Conservation (phyloP, 2,797 vertebrate genomes). For the Etheostoma perlongum region DNA sequence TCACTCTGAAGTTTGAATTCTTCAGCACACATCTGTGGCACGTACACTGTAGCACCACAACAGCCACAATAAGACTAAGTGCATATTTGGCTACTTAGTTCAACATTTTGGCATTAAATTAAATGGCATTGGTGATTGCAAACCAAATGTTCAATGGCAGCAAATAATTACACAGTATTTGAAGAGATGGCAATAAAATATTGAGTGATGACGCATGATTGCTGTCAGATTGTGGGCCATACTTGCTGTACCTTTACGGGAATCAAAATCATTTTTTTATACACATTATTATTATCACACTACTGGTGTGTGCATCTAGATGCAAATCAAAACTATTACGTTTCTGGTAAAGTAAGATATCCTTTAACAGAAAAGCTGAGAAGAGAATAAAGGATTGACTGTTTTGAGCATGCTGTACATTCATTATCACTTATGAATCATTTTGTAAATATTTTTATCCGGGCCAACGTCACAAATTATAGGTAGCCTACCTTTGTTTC, state of each 20-base stretch:
- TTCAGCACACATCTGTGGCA: background rate
- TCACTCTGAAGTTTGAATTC: background rate
- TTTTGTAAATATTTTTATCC: background rate
- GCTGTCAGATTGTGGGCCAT: background rate
- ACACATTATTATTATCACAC: background rate
- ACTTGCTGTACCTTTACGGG: background rate
- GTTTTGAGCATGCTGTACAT: background rate
- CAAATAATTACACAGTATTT: conserved; percentile 5
- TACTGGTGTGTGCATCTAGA: background rate
- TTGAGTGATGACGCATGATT: conserved; percentile 4
- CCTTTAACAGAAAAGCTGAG: background rate
- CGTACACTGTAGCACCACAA: background rate
- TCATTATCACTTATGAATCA: background rate
- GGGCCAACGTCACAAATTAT: no score
- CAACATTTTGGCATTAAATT: conserved; percentile 32
- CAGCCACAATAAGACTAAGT: background rate
- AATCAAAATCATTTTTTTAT: conserved; percentile 4
- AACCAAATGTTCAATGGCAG: conserved; percentile 21
- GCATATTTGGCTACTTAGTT: conserved; percentile 14
- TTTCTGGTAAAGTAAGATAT: background rate
- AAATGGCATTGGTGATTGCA: background rate
- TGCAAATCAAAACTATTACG: background rate
- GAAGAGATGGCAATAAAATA: conserved; percentile 7
- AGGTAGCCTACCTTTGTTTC: background rate
- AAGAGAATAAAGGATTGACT: background rate